These are phyloP conservation scores for Acanthiza pusilla DNA, from an alignment of 2,797 vertebrate genomes.

Conservation along the genomic window DNA sequence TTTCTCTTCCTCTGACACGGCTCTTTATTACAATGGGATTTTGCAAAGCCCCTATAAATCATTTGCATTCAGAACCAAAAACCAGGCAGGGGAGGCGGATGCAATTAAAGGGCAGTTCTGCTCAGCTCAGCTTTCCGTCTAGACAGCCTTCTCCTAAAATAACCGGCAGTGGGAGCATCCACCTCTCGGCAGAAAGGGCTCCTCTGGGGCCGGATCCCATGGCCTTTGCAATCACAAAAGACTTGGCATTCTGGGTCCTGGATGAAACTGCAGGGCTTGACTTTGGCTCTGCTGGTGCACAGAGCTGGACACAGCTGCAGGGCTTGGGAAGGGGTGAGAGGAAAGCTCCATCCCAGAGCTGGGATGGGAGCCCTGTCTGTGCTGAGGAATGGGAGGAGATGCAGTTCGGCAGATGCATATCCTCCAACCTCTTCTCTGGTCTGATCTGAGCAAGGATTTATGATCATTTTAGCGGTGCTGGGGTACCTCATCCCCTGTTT, in stretches of 20 bases:
- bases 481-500: neutral
- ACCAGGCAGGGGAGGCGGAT: constrained; percentile 4
- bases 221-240: neutral
- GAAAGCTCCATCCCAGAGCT: neutral
- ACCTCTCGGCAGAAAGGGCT: neutral
- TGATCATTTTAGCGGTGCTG: neutral
- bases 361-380: neutral
- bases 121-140: constrained; percentile 37
- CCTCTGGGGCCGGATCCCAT: accelerated
- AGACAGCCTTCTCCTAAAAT: constrained; percentile 37
- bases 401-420: neutral
- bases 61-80: neutral
- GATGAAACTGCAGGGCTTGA: neutral
- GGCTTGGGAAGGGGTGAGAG: neutral
- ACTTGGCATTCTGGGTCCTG: neutral
- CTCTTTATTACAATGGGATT: neutral
- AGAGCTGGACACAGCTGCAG: neutral
- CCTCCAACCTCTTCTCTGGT: neutral
- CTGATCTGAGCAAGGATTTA: neutral
- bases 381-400: neutral
- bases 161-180: neutral
- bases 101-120: constrained; percentile 10
- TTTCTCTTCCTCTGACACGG: neutral
- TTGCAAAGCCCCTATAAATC: neutral
- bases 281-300: accelerated